Base-by-base conservation (phyloP, 2,113 vertebrate species). In the Hucho hucho region DNA sequence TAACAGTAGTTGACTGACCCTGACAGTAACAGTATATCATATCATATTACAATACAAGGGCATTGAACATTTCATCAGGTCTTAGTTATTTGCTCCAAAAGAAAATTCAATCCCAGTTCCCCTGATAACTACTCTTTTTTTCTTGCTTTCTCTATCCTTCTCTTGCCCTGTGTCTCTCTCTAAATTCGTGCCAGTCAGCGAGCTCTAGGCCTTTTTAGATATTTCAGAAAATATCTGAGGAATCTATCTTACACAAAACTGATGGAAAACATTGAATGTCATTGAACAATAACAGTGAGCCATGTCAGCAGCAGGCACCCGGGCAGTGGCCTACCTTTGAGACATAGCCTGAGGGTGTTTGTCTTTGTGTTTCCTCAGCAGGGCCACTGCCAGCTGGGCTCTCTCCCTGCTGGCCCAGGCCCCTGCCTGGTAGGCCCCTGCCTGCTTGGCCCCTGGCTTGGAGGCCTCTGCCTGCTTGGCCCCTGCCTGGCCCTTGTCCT, bases 211-310 rank as follows among this genome's bases (percentile, higher is more conserved):
- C 86, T 92, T 90, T 81, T 83, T 87, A 93, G 91, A 89, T 93
- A 94, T 93, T 94, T 95, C 13, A 90, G 91, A 88, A 93, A 89
- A 90, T 87, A 89, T 88, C 88, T 87, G 89, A 87, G 87, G 92
- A 93, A 93, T 92, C 93, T 92, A 89, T 92, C 87, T 93, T 91
- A 94, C 91, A 90, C 90, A 87, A 93, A 94, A 95, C 92, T 86
- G 93, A 94, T 94, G 91, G 92, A 91, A 94, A 93, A 87, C 88
- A 89, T 90, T 88, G 90, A 93, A 95, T 94, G 93, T 93, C 92
- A 94, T 91, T 93, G 93, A 94, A 91, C 93, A 94, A 93, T 93
- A 88, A 93, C 90, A 90, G 91, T 92, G 81, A 86, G 75, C 82
- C 90, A 88, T 90, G 90, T 91, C 37, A 43, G 53, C 20, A 56